Evolutionary conservation across 2,888 invertebrate species (phyloP).

Genomic region (Bimastos eiseni): DNA sequence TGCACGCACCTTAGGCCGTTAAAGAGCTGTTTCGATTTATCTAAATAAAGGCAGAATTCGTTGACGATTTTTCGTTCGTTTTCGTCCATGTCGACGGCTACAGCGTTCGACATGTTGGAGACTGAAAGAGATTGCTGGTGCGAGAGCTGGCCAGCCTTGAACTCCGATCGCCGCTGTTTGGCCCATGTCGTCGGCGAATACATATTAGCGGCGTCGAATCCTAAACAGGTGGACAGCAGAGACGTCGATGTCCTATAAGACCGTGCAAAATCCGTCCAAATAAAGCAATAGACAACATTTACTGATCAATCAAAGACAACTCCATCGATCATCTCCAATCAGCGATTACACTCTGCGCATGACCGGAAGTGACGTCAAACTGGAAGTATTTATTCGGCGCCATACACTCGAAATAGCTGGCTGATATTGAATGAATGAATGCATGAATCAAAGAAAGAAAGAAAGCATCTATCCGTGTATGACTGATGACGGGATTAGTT

Average conservation of each 20-base stretch:
- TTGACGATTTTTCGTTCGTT: slow-evolving; percentile 72
- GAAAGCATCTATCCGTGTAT: background rate
- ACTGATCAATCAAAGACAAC: background rate
- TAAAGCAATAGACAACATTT: background rate
- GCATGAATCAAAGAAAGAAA: background rate
- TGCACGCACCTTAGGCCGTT: slow-evolving; percentile 78
- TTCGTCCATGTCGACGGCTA: slow-evolving; percentile 53
- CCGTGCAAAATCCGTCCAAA: slow-evolving; percentile 4
- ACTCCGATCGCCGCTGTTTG: slow-evolving; percentile 43
- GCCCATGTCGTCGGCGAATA: slow-evolving; percentile 49
- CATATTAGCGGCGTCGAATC: slow-evolving; percentile 32
- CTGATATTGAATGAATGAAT: background rate
- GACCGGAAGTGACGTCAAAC: slow-evolving; percentile 21
- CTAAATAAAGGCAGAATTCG: slow-evolving; percentile 92
- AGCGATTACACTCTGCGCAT: slow-evolving; percentile 9
- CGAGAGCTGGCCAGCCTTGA: slow-evolving; percentile 36
- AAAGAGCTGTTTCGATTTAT: slow-evolving; percentile 94
- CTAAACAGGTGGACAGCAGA: background rate
- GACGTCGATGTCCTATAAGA: background rate
- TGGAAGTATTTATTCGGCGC: slow-evolving; percentile 8
- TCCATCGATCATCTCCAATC: slow-evolving; percentile 8
- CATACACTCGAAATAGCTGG: background rate
- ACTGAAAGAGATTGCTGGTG: slow-evolving; percentile 32
- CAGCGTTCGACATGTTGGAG: slow-evolving; percentile 35
- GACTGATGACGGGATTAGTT: background rate